Evolutionary conservation across 2,888 invertebrate species (phyloP), one percentile per base, ranked within the genome.

Genomic region (Octonoba sinensis): DNA sequence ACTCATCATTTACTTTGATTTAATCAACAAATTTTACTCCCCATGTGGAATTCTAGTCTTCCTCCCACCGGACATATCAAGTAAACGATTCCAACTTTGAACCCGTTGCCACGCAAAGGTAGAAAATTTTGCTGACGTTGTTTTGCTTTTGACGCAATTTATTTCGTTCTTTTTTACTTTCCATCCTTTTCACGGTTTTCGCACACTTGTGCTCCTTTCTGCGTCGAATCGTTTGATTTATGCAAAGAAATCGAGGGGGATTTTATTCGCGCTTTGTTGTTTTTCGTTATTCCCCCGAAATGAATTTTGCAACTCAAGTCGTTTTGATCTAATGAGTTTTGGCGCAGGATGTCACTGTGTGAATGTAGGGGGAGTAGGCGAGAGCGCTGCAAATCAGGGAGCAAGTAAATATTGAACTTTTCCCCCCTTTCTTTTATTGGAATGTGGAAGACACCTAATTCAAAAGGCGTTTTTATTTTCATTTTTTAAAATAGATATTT

Each of bases 321-420:
- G 54, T 75, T 75, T 75, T 75, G 75, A 75, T 75, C 75, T 75
- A 75, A 75, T 75, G 75, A 75, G 75, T 69, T 75, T 75, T 75
- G 44, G 67, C 60, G 57, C 60, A 51, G 66, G 60, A 74, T 74
- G 66, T 66, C 65, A 66, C 74, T 47, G 15, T 46, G 60, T n/a
- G 56, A 62, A 36, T 60, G 60, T 18, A 16, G 47, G 18, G n/a
- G n/a, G 56, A 71, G 49, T 54, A 73, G 73, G 64, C 62, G 56
- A 73, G 64, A 44, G 54, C 36, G 18, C 22, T 20, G 49, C 24
- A 64, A 36, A 51, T n/a, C 11, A 22, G 44, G 44, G 56, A 22
- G 71, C 47, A 18, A 6, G 36, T 36, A 36, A 36, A 36, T 8
- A 36, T 36, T 36, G 36, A 11, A 36, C 11, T 36, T 11, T 36